These are phyloP conservation scores for Ceyx melanurus DNA, from an alignment of 2,113 vertebrate genomes.

Conservation along the genomic window DNA sequence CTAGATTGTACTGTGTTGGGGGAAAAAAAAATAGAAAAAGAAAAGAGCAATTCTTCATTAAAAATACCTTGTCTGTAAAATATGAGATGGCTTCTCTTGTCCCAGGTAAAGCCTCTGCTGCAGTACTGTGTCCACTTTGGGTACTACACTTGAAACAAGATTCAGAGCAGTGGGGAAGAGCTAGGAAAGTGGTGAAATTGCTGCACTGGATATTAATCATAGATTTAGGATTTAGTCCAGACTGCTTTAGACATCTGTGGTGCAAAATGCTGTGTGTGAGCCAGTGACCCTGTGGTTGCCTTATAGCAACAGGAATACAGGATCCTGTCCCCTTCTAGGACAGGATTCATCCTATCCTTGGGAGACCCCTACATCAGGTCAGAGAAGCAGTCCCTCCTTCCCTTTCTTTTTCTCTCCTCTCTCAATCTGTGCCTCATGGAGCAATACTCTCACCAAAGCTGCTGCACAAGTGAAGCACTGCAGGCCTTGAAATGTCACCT, in stretches of 20 bases:
- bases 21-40: background rate
- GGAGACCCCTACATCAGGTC: background rate
- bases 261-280: background rate
- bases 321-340: background rate
- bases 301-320: background rate
- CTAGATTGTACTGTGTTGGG: background rate
- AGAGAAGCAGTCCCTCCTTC: background rate
- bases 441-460: background rate
- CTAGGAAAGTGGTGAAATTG: background rate
- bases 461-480: background rate
- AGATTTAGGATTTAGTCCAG: background rate
- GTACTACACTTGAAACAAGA: slow-evolving; percentile 2
- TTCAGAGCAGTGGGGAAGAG: background rate
- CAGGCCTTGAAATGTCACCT: background rate
- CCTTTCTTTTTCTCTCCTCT: background rate
- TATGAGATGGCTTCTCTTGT: background rate
- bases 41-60: background rate
- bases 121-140: slow-evolving; percentile 27
- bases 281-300: background rate
- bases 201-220: background rate
- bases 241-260: background rate
- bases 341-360: background rate
- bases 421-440: background rate
- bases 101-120: slow-evolving; percentile 36
- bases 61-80: background rate